Conservation (phyloP, 2,113 vertebrate genomes). For the Nycticryphes semicollaris region DNA sequence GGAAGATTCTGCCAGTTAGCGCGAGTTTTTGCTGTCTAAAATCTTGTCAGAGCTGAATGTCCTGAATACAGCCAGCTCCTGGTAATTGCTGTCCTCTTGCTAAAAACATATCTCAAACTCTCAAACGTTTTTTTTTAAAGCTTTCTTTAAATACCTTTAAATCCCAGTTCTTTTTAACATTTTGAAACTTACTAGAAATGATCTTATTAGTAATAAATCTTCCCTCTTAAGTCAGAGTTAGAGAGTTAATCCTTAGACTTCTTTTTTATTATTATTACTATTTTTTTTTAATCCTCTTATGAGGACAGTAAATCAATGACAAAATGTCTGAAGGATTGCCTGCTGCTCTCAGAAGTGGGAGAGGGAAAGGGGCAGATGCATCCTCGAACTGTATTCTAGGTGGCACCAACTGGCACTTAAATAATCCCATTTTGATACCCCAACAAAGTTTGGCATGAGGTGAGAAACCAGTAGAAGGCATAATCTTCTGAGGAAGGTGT, state of each 20-base stretch:
- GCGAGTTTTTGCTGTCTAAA: not conserved
- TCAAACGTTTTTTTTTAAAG: not conserved
- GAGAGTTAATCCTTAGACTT: not conserved
- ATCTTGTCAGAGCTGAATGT: not conserved
- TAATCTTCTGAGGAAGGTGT: not conserved
- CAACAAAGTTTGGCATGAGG: not conserved
- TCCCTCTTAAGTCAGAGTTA: not conserved
- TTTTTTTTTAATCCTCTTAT: not conserved
- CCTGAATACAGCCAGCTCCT: not conserved
- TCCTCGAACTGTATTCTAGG: not conserved
- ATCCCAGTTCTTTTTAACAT: not conserved
- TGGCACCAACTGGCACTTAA: not conserved
- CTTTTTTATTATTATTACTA: not conserved
- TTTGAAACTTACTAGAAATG: not conserved
- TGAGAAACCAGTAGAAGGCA: not conserved
- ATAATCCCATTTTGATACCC: not conserved
- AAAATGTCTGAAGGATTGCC: not conserved
- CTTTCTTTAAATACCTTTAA: not conserved
- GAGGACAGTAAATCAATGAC: not conserved
- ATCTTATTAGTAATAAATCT: slow-evolving; percentile 23
- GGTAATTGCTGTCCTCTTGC: not conserved
- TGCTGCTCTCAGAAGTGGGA: not conserved
- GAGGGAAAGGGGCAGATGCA: not conserved
- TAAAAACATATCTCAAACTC: not conserved
- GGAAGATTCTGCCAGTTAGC: not conserved